Conservation (phyloP, 2,888 invertebrate species). For the Sinhomidia bicolor region DNA sequence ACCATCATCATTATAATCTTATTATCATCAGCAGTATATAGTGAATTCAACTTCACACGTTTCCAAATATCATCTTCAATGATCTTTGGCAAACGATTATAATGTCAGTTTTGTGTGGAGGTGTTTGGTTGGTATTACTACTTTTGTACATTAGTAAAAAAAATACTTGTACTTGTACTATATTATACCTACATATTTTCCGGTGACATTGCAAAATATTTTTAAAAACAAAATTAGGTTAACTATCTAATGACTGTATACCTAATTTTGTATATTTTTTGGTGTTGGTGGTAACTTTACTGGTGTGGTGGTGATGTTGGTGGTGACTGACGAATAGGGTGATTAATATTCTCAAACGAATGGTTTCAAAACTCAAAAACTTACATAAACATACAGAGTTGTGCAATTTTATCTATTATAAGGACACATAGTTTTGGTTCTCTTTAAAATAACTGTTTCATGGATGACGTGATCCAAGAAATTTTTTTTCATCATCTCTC, state of each 20-base stretch:
- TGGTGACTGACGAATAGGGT: constrained; percentile 50
- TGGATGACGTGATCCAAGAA: neutral
- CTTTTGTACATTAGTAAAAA: too few species aligned
- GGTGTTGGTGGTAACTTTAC: neutral
- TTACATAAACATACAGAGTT: neutral
- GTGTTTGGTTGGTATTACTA: neutral
- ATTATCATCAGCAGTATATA: constrained; percentile 8
- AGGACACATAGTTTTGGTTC: neutral
- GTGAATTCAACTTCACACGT: neutral
- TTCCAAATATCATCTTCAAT: constrained; percentile 30
- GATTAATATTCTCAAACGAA: constrained; percentile 54
- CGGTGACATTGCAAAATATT: neutral
- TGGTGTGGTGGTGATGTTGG: neutral
- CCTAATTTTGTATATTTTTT: constrained; percentile 9
- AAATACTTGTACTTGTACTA: constrained; percentile 11
- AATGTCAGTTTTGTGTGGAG: constrained; percentile 11
- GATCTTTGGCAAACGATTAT: constrained; percentile 61
- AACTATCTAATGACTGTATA: constrained; percentile 19
- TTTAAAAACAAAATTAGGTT: constrained; percentile 50
- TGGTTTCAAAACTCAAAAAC: neutral
- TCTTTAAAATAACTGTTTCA: neutral
- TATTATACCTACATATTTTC: constrained; percentile 14
- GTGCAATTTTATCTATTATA: neutral
- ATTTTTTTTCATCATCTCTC: neutral
- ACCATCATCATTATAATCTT: neutral